Percentiles rank a stretch among this genome's conserved stretches.
phyloP scores from a whole-genome alignment of 2,888 invertebrate genomes.

The Drosophila pseudotalamancana region DNA sequence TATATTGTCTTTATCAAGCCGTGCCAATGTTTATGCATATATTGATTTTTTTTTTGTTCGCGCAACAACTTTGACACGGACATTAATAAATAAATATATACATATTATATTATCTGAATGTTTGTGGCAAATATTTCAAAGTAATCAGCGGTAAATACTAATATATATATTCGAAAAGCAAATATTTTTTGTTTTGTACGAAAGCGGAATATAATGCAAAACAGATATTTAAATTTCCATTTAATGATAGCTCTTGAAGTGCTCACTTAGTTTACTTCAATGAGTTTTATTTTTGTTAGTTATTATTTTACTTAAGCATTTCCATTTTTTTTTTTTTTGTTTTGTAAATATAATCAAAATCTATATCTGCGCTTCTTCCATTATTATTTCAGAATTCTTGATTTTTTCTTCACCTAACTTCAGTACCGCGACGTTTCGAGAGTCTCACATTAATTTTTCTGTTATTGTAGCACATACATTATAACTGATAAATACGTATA shows the following conservation, averaged over 20 bases:
- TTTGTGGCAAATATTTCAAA: conserved; percentile 11
- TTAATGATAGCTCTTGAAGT: conserved; percentile 36
- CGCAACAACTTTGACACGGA: conserved; percentile 21
- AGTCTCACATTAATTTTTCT: conserved; percentile 73
- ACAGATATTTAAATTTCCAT: conserved; percentile 12
- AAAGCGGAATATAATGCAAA: conserved; percentile 24
- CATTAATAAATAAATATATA: conserved; percentile 11
- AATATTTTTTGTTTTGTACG: conserved; percentile 15
- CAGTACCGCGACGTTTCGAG: conserved; percentile 28
- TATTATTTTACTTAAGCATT: conserved; percentile 35
- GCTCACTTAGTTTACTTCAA: conserved; percentile 49
- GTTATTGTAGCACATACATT: conserved; percentile 60
- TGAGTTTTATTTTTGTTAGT: conserved; percentile 38
- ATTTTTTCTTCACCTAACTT: conserved; percentile 18
- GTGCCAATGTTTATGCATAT: conserved; percentile 7
- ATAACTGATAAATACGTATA: conserved; percentile 3
- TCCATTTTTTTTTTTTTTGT: conserved; percentile 26
- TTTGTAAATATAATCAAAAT: conserved; percentile 73
- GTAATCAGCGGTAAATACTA: conserved; percentile 27
- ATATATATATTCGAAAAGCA: conserved; percentile 28
- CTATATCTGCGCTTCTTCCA: conserved; percentile 39
- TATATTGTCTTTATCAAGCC: not conserved
- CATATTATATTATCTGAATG: conserved; percentile 7
- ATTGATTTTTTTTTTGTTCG: conserved; percentile 3
- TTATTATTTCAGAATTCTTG: conserved; percentile 5